Evolutionary conservation across 2,113 vertebrate species (phyloP), one percentile per base, ranked within the genome.

Genomic region (Nibea albiflora): DNA sequence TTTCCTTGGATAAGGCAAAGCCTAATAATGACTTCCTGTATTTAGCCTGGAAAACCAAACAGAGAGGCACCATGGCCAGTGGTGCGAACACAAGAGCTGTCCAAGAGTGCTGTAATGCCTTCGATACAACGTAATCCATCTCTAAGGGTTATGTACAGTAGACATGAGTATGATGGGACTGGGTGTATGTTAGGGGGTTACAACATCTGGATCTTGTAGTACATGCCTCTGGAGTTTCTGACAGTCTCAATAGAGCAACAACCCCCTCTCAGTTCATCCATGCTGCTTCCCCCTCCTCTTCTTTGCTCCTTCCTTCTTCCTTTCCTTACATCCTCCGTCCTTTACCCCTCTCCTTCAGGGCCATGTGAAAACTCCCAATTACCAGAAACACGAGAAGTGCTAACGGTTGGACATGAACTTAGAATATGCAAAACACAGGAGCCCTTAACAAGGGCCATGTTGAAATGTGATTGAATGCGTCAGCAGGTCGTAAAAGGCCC

Each of bases 301-400:
- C 28, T 78, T 80, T 69, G 56, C 54, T n/a, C 66, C 78, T 16
- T 84, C 76, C 52, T 66, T 63, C 57, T 19, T 47, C 35, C 42
- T 39, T 42, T 58, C 62, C 52, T 49, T 65, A 64, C 11, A 28
- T 73, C 57, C n/a, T 69, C 50, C 84, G 66, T 44, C 72, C 72
- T 75, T 35, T 24, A 52, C 24, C 58, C 85, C 58, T 76, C 73
- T 85, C 70, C 52, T 67, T 69, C 53, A 77, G 81, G 76, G 80
- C 83, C 87, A 83, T 90, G 88, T 94, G 91, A 94, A 94, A 94
- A 91, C 78, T 91, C 80, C 84, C 92, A 94, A 93, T 94, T 94
- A 93, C 84, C 47, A 85, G 89, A 91, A 92, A 88, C 87, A 72
- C 10, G 67, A 91, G 82, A 90, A 58, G 84, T 24, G 76, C 68